These are phyloP conservation scores for Sus cebifrons DNA, from an alignment of 2,797 vertebrate species.

Conservation along the genomic window DNA sequence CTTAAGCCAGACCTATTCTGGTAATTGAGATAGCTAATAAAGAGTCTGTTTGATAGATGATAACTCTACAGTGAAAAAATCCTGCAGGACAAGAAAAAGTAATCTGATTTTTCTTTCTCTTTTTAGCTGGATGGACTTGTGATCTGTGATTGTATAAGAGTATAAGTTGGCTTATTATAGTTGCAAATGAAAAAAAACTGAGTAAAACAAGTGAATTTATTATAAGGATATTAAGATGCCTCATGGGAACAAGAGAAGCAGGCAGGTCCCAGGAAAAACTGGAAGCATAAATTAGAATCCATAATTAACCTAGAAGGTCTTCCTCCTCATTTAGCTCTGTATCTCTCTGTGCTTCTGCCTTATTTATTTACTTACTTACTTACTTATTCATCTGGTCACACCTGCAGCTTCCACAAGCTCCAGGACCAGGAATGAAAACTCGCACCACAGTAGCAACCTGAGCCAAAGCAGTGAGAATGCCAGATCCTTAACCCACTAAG, in stretches of 20 bases:
- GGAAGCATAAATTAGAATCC: slow-evolving; percentile 4
- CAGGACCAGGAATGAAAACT: too few species aligned
- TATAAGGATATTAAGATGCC: slow-evolving; percentile 6
- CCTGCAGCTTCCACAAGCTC: too few species aligned
- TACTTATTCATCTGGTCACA: too few species aligned
- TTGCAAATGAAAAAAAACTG: slow-evolving; percentile 5
- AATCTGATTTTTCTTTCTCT: slow-evolving; percentile 29
- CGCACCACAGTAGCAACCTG: too few species aligned
- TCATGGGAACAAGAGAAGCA: background rate
- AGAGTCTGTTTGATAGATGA: slow-evolving; percentile 54
- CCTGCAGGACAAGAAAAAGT: slow-evolving; percentile 14
- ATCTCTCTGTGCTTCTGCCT: background rate
- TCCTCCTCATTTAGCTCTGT: background rate
- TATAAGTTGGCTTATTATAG: background rate
- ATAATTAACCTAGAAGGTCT: background rate
- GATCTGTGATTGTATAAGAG: background rate
- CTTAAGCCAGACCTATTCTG: slow-evolving; percentile 69
- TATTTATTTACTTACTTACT: background rate
- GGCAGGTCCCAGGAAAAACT: background rate
- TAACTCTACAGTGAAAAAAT: background rate
- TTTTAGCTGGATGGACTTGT: background rate
- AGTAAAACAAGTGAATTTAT: slow-evolving; percentile 15
- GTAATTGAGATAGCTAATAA: slow-evolving; percentile 69
- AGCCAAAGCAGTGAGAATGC: too few species aligned
- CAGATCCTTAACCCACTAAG: too few species aligned